Percentiles rank a stretch among this genome's conserved stretches.
Evolutionary conservation across 64 coral and sea anemone species (phyloP).

Genomic region (Dendronephthya gigantea): DNA sequence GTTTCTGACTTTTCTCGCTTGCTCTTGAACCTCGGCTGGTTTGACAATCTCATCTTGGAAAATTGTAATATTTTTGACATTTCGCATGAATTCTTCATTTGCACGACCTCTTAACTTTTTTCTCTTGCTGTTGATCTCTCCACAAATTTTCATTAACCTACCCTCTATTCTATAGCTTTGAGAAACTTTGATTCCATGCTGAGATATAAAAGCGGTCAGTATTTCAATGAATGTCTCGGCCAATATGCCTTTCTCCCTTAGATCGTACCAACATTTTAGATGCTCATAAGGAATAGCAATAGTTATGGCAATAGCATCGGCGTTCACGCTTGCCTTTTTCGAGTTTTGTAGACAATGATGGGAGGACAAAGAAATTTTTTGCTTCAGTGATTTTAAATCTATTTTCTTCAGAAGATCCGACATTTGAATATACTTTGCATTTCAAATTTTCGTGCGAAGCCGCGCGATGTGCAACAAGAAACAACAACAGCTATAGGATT

Average conservation of each 20-base stretch:
- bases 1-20: slow-evolving; percentile 12
- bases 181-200: background rate
- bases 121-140: slow-evolving; percentile 7
- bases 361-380: slow-evolving; percentile 8
- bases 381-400: slow-evolving; percentile 12
- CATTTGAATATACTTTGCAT: background rate
- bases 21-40: slow-evolving; percentile 2
- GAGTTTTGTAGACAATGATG: background rate
- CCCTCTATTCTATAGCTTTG: slow-evolving; percentile 10
- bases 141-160: background rate
- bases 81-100: slow-evolving; percentile 18
- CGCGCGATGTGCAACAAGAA: background rate
- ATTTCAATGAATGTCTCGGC: slow-evolving; percentile 5
- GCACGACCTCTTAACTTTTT: background rate
- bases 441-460: background rate
- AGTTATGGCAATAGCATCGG: background rate
- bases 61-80: background rate
- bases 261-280: slow-evolving; percentile 1
- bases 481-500: slow-evolving; percentile 15
- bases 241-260: background rate
- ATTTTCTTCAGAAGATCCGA: slow-evolving; percentile 10
- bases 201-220: slow-evolving; percentile 15
- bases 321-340: background rate
- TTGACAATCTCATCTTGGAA: slow-evolving; percentile 15
- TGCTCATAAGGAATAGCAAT: background rate